phyloP scores from a whole-genome alignment of 2,797 vertebrate species.

The Columba guinea region DNA sequence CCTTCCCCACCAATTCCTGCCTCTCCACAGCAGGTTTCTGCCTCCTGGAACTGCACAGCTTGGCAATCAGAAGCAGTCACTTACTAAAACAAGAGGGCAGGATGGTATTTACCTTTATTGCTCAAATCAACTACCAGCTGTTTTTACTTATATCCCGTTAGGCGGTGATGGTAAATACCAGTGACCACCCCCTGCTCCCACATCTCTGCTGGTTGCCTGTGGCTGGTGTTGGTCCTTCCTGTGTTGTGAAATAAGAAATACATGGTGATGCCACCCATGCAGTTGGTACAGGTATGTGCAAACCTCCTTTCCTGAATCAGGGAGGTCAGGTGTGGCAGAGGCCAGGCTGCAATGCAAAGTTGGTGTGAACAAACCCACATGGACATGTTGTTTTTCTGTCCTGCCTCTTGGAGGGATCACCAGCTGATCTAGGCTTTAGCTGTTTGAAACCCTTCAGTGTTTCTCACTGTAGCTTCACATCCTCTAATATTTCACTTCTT shows the following conservation, averaged over 20 bases:
- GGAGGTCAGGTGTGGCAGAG: background rate
- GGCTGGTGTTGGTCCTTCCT: background rate
- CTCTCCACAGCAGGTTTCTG: background rate
- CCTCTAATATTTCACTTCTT: background rate
- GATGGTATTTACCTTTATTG: background rate
- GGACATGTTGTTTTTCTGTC: rapidly evolving
- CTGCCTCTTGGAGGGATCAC: background rate
- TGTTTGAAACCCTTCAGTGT: background rate
- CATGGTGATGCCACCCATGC: rapidly evolving
- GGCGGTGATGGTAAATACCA: background rate
- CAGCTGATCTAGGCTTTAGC: background rate
- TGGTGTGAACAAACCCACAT: rapidly evolving
- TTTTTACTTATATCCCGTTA: background rate
- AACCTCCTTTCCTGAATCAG: background rate
- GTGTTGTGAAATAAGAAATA: no score
- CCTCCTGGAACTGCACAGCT: background rate
- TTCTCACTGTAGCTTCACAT: background rate
- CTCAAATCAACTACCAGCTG: background rate
- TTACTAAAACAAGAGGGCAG: background rate
- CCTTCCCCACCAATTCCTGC: background rate
- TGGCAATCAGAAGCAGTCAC: background rate
- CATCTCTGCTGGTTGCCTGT: background rate
- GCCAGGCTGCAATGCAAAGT: rapidly evolving
- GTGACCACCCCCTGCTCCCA: background rate
- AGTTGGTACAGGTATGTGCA: background rate